Evolutionary conservation across 2,113 vertebrate species (phyloP).

Genomic region (Gadus macrocephalus): DNA sequence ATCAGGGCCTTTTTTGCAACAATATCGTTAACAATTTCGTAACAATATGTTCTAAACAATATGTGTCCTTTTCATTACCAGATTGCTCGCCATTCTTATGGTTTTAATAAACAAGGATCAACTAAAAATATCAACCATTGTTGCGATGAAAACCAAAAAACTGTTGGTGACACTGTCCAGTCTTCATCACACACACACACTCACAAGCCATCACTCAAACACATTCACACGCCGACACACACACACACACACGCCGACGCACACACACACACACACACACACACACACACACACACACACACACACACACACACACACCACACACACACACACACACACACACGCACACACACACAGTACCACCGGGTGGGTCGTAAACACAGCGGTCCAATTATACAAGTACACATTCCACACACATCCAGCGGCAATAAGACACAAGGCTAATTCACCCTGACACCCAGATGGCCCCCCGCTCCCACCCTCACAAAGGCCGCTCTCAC

Average conservation of each 20-base stretch:
- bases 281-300: conserved; percentile 2
- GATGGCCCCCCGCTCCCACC: conserved; percentile 70
- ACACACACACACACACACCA: conserved; percentile 1
- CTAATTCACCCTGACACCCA: conserved; percentile 67
- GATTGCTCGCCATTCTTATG: too few species aligned
- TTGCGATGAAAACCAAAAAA: too few species aligned
- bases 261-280: too few species aligned
- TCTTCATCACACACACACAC: neutral
- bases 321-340: conserved; percentile 1
- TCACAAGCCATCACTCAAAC: conserved; percentile 2
- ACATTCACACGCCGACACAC: too few species aligned
- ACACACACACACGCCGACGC: too few species aligned
- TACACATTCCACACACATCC: conserved; percentile 28
- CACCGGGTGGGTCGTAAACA: conserved; percentile 16
- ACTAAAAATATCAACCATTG: too few species aligned
- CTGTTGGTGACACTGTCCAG: too few species aligned
- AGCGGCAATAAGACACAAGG: neutral
- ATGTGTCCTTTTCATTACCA: too few species aligned
- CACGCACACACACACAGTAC: neutral
- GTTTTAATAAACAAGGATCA: too few species aligned
- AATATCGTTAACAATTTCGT: too few species aligned
- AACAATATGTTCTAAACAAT: too few species aligned
- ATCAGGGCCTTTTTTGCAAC: too few species aligned
- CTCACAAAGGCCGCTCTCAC: conserved; percentile 65
- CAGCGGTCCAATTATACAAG: conserved; percentile 14